phyloP scores from a whole-genome alignment of 2,797 vertebrate genomes.

The Muscicapa comitata region DNA sequence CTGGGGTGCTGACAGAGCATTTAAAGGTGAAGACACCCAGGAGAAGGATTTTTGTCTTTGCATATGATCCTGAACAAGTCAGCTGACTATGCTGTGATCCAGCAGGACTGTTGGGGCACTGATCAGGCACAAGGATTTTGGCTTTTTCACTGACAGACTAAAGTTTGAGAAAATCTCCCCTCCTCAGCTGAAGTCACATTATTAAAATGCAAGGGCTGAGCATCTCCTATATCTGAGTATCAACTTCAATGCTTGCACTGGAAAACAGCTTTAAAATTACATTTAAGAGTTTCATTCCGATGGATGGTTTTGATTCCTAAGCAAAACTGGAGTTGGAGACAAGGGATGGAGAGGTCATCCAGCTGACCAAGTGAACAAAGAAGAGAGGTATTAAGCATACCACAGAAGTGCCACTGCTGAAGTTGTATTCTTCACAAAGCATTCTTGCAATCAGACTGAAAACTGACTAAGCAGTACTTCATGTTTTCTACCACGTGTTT shows the following conservation, averaged over 20 bases:
- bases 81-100: too few species aligned
- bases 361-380: not conserved
- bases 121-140: too few species aligned
- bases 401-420: rapidly evolving
- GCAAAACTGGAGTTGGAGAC: rapidly evolving
- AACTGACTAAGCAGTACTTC: not conserved
- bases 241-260: not conserved
- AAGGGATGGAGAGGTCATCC: not conserved
- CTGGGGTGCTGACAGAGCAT: rapidly evolving
- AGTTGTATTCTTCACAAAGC: not conserved
- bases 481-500: not conserved
- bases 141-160: not conserved
- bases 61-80: not conserved
- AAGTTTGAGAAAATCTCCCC: not conserved
- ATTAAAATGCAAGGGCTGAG: not conserved
- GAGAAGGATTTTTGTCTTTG: not conserved
- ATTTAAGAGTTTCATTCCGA: not conserved
- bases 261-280: not conserved
- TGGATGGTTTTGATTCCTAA: not conserved
- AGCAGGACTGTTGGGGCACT: too few species aligned
- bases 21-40: not conserved
- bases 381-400: not conserved
- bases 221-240: not conserved
- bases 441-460: not conserved
- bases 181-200: not conserved